Evolutionary conservation across 2,113 vertebrate genomes (phyloP).

Genomic region (Bettongia penicillata): DNA sequence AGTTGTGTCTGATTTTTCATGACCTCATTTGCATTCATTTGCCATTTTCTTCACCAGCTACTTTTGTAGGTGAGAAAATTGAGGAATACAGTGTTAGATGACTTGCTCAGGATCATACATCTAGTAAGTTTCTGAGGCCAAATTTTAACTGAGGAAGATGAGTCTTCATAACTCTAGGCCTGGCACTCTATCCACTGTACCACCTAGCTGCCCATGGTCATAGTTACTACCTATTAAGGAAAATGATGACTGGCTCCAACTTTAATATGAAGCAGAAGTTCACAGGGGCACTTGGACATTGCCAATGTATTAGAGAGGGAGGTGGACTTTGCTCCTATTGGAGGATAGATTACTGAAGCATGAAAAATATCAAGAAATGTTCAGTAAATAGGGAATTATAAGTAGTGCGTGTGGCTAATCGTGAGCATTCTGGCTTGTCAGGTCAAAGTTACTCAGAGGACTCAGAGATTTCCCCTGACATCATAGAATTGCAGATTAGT

Average conservation of each 20-base stretch:
- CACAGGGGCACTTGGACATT: neutral
- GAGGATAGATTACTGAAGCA: neutral
- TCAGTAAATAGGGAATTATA: neutral
- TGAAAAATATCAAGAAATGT: neutral
- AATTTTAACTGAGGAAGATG: too few species aligned
- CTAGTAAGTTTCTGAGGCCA: too few species aligned
- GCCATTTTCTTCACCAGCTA: too few species aligned
- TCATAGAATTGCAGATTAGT: neutral
- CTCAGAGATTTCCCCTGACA: neutral
- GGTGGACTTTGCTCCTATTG: neutral
- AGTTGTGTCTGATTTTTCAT: too few species aligned
- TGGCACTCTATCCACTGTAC: too few species aligned
- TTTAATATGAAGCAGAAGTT: neutral
- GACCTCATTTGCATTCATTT: too few species aligned
- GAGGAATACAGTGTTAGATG: too few species aligned
- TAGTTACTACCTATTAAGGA: neutral
- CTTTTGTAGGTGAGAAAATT: too few species aligned
- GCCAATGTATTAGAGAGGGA: neutral
- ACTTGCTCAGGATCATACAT: too few species aligned
- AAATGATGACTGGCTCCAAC: neutral
- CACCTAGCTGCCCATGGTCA: too few species aligned
- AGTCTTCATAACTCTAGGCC: too few species aligned
- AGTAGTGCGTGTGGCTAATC: neutral
- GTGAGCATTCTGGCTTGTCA: neutral
- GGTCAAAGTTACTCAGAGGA: neutral